Evolutionary conservation across 1,140 invertebrate species (phyloP), one percentile per base, ranked within the genome.

Genomic region (Drosophila navojoa): DNA sequence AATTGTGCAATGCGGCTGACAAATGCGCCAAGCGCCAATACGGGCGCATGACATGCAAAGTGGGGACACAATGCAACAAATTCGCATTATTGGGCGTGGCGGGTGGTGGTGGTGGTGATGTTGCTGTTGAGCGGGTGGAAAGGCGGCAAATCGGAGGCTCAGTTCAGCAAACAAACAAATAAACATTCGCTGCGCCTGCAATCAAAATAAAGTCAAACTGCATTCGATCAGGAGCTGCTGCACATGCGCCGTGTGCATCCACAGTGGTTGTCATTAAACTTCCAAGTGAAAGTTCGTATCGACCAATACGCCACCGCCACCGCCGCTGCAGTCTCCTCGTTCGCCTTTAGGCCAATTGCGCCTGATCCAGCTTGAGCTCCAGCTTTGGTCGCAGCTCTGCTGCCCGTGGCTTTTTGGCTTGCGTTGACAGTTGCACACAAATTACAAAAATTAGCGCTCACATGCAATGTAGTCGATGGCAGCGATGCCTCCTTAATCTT

Each of bases 401-500:
- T 70, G 68, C 67, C 68, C 42, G 49, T 64, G 72, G 59, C 55
- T 42, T 60, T 52, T 60, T 52, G 66, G 62, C 25, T 66, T 76
- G 77, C 70, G 77, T 79, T 79, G 77, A 75, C 67, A 80, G 77
- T 80, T 80, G 77, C 71, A 75, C 75, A 77, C 75, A 80, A 80
- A 80, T 80, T 80, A 77, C 75, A 79, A 79, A 73, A 79, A 79
- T 79, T 79, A 79, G 77, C 70, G 74, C 64, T 72, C 77, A 77
- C 74, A 79, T 79, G 76, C 76, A 58, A 78, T 50, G 71, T 61
- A 76, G 57, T 72, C 45, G 38, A 64, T 64, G 63, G 29, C 32
- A 35, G 54, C 55, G 71, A 44, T 63, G 72, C 54, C 68, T 70
- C 59, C 71, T 62, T 73, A 73, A 73, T 73, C 71, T 73, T 62